A percentile compares a stretch with the other conserved stretches of the same genome.
These are phyloP conservation scores for Idaea aversata DNA, from an alignment of 2,888 invertebrate species.

Conservation along the genomic window DNA sequence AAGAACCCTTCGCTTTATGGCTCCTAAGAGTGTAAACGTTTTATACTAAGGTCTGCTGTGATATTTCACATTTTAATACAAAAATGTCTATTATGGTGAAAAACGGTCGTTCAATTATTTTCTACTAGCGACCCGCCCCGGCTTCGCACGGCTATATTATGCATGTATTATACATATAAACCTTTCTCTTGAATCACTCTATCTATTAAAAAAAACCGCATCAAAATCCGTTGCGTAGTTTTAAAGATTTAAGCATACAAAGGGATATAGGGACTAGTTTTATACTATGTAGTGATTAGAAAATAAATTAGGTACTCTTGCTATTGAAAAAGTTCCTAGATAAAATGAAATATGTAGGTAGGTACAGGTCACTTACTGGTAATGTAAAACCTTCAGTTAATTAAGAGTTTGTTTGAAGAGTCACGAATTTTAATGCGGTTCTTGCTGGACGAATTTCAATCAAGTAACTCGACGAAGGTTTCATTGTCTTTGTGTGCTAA, in stretches of 20 bases:
- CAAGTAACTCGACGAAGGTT: constrained; percentile 11
- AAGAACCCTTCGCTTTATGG: constrained; percentile 50
- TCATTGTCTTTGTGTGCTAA: constrained; percentile 6
- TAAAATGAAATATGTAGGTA: no score
- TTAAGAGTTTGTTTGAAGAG: neutral
- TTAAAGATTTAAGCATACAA: no score
- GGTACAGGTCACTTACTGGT: neutral
- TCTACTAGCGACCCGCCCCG: no score
- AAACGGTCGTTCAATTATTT: neutral
- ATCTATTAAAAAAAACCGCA: no score
- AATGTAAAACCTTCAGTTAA: neutral
- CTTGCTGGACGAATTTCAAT: neutral
- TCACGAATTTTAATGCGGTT: neutral
- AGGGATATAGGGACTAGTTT: no score
- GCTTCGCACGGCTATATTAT: no score
- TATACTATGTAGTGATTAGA: no score
- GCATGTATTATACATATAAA: no score
- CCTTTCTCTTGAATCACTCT: no score
- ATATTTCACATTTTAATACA: constrained; percentile 29
- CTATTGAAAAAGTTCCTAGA: no score
- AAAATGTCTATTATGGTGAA: constrained; percentile 4
- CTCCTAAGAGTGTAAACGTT: constrained; percentile 40
- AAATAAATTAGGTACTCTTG: no score
- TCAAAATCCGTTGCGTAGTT: no score
- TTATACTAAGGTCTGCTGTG: constrained; percentile 30